Percentiles rank a stretch among this genome's conserved stretches.
These are phyloP conservation scores for Anguilla anguilla DNA, from an alignment of 2,797 vertebrate genomes.

Conservation along the genomic window DNA sequence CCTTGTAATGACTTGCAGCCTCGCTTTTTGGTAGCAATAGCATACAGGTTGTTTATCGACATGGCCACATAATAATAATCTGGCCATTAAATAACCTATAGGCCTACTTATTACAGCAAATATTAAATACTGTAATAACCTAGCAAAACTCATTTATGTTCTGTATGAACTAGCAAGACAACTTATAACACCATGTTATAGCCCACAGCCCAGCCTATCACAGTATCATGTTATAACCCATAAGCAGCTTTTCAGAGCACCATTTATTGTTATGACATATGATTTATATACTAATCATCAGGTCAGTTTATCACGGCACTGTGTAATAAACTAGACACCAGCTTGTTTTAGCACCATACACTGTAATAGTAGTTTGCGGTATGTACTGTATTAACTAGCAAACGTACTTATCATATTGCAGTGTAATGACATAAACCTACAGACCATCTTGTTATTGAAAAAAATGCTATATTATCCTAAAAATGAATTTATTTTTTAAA, in stretches of 20 bases:
- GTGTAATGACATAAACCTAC: neutral
- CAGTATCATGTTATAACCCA: neutral
- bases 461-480: neutral
- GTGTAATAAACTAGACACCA: neutral
- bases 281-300: neutral
- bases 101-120: neutral
- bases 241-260: neutral
- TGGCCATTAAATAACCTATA: neutral
- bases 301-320: neutral
- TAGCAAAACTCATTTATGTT: neutral
- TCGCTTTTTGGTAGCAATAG: neutral
- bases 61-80: neutral
- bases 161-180: neutral
- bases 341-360: neutral
- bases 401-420: neutral
- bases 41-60: neutral
- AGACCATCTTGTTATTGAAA: neutral
- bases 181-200: neutral
- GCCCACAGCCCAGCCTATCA: neutral
- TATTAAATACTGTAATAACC: neutral
- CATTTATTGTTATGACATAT: neutral
- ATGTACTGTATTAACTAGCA: neutral
- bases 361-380: neutral
- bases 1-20: neutral
- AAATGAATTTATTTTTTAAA: neutral